Evolutionary conservation across 2,888 invertebrate genomes (phyloP).

Genomic region (Galerucella nymphaeae): DNA sequence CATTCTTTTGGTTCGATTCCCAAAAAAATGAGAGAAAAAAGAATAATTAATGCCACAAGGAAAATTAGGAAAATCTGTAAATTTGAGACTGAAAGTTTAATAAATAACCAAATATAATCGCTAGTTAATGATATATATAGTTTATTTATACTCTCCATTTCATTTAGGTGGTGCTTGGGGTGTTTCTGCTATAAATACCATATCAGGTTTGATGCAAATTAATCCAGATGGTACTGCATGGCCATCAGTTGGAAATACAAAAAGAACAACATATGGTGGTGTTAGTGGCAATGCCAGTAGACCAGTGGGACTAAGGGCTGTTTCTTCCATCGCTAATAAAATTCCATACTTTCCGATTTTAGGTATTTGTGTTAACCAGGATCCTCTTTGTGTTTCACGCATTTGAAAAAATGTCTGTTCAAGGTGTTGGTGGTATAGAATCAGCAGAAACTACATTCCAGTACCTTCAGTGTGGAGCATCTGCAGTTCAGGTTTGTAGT

Average conservation of each 20-base stretch:
- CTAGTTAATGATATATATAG: not conserved
- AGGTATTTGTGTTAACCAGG: slow-evolving; percentile 65
- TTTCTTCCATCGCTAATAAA: slow-evolving; percentile 86
- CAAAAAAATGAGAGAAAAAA: too few relatives aligned
- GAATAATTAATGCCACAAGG: too few relatives aligned
- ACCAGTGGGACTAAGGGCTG: slow-evolving; percentile 92
- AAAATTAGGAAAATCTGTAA: too few relatives aligned
- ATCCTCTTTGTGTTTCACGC: too few relatives aligned
- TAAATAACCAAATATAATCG: too few relatives aligned
- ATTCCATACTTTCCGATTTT: slow-evolving; percentile 92
- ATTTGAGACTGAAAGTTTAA: too few relatives aligned
- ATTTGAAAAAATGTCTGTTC: slow-evolving; percentile 15
- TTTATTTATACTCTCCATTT: slow-evolving; percentile 26
- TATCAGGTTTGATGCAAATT: slow-evolving; percentile 93
- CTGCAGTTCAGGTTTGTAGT: slow-evolving; percentile 93
- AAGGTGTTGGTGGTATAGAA: slow-evolving; percentile 91
- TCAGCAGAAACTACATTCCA: slow-evolving; percentile 96
- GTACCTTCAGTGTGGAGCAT: slow-evolving; percentile 93
- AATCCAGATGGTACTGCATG: slow-evolving; percentile 86
- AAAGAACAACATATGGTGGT: slow-evolving; percentile 93
- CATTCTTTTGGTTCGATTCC: too few relatives aligned
- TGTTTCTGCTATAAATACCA: slow-evolving; percentile 97
- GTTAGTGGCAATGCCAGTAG: slow-evolving; percentile 92
- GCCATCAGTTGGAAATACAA: slow-evolving; percentile 88
- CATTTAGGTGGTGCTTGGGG: slow-evolving; percentile 87